Evolutionary conservation across 2,888 invertebrate species (phyloP).

Genomic region (Aelia acuminata): DNA sequence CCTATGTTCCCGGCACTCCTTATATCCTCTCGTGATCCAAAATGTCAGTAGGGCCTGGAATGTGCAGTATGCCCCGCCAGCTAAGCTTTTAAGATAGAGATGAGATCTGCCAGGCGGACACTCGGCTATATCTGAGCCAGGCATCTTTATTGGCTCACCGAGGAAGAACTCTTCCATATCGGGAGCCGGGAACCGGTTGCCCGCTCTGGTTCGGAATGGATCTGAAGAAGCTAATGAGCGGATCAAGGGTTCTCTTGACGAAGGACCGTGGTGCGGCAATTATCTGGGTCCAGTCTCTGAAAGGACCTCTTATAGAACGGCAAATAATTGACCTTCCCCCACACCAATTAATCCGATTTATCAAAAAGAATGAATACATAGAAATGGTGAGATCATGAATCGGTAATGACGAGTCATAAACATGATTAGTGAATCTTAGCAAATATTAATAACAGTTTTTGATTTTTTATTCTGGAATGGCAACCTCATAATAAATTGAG

Average conservation of each 20-base stretch:
- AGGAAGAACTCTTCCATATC: neutral
- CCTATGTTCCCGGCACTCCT: neutral
- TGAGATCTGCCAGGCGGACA: neutral
- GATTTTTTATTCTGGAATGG: too few relatives aligned
- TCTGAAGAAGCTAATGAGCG: constrained; percentile 36
- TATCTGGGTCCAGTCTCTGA: neutral
- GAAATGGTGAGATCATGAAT: neutral
- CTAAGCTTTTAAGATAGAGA: neutral
- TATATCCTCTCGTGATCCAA: constrained; percentile 2
- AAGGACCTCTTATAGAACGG: neutral
- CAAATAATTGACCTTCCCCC: neutral
- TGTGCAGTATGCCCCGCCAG: constrained; percentile 5
- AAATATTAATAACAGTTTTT: neutral
- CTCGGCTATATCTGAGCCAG: neutral
- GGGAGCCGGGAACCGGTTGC: neutral
- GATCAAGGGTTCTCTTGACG: neutral
- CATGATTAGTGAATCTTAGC: neutral
- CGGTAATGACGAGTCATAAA: neutral
- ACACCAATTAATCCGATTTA: constrained; percentile 1
- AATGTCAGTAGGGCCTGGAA: neutral
- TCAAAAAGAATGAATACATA: neutral
- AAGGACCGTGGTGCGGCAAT: constrained; percentile 9
- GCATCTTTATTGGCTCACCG: neutral
- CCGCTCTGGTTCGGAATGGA: constrained; percentile 32
- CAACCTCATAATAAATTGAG: too few relatives aligned